Base-by-base conservation (phyloP, 2,888 invertebrate species). In the Drosophila antonietae region DNA sequence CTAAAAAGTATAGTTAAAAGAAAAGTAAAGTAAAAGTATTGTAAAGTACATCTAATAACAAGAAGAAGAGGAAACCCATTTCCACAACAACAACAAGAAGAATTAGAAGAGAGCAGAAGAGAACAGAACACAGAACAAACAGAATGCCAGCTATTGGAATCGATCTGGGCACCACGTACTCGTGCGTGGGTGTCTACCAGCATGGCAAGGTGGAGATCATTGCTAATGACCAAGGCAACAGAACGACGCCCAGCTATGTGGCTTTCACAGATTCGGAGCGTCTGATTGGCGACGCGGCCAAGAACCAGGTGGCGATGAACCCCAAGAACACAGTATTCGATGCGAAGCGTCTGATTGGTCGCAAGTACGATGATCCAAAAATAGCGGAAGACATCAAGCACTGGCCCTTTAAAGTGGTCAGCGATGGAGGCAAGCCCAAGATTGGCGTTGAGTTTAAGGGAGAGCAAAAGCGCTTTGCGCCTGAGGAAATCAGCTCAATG, bases 351-450 rank as follows among this genome's bases (percentile, higher is more conserved):
- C 94, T 98, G 91, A 98, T 98, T 93, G 98, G 98, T 63, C 96
- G 98, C 89, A 96, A 96, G 88, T 98, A 96, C 92, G 96, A 96
- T 84, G 98, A 98, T 93, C 93, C 94, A 53, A 96, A 97, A 33
- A 97, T 99, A 62, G 98, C 98, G 93, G 95, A 95, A 64, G 98
- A 98, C 92, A 96, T 98, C 95, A 97, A 98, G 93, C 97, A 97
- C 93, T 98, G 98, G 96, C 98, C 98, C 55, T 98, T 98, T 92
- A 97, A 96, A 92, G 97, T 98, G 9, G 93, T 96, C 89, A 96
- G 94, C 92, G 96, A 96, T 91, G 95, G 95, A 70, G 95, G 96
- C 58, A 97, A 96, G 93, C 97, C 97, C 73, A 97, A 96, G 93
- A 96, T 97, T 80, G 94, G 96, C 92, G 97, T 97, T 51, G 94